Conservation (phyloP, 2,113 vertebrate genomes). For the Lycaon pictus region DNA sequence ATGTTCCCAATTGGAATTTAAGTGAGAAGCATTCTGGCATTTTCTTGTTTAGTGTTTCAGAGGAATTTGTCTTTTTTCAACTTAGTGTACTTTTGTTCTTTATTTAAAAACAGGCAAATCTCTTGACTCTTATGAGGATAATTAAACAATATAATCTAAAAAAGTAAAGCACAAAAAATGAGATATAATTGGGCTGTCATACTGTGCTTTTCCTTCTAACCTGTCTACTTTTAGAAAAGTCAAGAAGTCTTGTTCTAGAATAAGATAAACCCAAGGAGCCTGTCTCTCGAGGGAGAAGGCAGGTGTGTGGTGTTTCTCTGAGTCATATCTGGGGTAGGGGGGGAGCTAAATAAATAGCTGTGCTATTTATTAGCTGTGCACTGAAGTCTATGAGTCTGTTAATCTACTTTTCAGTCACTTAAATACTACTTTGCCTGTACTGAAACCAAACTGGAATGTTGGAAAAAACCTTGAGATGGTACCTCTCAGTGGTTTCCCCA, state of each 20-base stretch:
- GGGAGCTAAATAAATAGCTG: not conserved
- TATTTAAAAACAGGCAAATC: not conserved
- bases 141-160: conserved; percentile 29
- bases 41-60: conserved; percentile 31
- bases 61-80: not conserved
- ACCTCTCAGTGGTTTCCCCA: not conserved
- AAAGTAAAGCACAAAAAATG: conserved; percentile 4
- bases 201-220: not conserved
- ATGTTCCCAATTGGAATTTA: conserved; percentile 35
- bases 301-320: not conserved
- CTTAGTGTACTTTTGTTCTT: conserved; percentile 49
- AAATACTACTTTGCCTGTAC: conserved; percentile 20
- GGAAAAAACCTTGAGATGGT: not conserved
- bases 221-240: not conserved
- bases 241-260: not conserved
- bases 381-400: not conserved
- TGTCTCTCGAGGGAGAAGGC: conserved; percentile 43
- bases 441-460: conserved; percentile 46
- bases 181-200: not conserved
- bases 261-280: not conserved
- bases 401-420: conserved; percentile 36
- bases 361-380: not conserved
- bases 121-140: not conserved
- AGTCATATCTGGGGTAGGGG: not conserved
- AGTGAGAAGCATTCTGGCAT: not conserved